A percentile compares a stretch with the other conserved stretches of the same genome.
phyloP scores from a whole-genome alignment of 2,113 vertebrate species.

The Chiloscyllium plagiosum region DNA sequence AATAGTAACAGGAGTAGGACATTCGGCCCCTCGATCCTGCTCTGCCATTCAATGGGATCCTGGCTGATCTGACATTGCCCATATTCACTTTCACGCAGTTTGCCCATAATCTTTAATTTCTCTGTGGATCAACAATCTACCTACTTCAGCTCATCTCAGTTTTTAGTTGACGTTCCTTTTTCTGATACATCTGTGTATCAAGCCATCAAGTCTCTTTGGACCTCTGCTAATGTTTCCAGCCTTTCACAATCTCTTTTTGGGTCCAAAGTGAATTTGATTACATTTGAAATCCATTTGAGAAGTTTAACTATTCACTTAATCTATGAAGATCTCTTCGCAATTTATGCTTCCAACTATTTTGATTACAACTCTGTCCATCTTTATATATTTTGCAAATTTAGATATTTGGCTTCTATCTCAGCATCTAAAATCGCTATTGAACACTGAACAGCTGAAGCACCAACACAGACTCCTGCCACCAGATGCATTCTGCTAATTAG shows the following conservation, averaged over 20 bases:
- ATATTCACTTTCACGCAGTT: no score
- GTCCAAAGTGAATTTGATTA: not conserved
- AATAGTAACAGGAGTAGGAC: no score
- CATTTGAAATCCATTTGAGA: not conserved
- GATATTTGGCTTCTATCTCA: not conserved
- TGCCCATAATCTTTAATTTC: no score
- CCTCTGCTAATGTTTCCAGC: not conserved
- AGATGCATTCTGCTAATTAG: not conserved
- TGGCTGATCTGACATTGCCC: no score
- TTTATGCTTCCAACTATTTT: not conserved
- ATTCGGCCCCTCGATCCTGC: no score
- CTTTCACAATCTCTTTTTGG: not conserved
- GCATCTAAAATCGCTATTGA: not conserved
- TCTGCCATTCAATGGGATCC: no score
- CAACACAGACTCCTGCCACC: no score
- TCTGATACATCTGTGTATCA: not conserved
- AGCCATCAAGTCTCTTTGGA: not conserved
- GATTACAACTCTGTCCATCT: not conserved
- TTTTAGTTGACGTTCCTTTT: no score
- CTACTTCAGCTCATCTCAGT: no score
- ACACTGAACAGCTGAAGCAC: not conserved
- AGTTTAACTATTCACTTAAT: not conserved
- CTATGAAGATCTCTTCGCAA: not conserved
- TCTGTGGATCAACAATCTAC: no score
- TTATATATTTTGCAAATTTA: not conserved